phyloP scores from a whole-genome alignment of 2,797 vertebrate species.

The Microctenopoma lineatum region DNA sequence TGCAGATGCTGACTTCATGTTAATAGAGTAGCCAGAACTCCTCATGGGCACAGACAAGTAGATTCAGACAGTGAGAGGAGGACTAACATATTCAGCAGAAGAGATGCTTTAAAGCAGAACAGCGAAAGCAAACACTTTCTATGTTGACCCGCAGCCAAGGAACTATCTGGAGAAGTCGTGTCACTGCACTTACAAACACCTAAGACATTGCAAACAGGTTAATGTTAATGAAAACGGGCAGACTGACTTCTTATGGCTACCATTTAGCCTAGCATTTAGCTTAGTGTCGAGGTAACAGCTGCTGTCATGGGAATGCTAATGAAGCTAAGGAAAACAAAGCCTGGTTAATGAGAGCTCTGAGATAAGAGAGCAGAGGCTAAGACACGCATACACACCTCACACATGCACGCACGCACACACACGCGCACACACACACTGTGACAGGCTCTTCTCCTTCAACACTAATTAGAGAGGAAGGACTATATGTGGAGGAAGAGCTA shows the following conservation, averaged over 20 bases:
- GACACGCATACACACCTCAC: conserved; percentile 44
- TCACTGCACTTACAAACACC: conserved; percentile 60
- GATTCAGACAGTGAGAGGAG: conserved; percentile 42
- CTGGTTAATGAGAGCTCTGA: conserved; percentile 79
- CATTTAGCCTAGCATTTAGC: conserved; percentile 76
- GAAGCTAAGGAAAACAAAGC: conserved; percentile 84
- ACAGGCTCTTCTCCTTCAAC: conserved; percentile 60
- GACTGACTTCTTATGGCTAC: conserved; percentile 53
- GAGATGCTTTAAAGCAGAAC: conserved; percentile 36
- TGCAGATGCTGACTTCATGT: conserved; percentile 56
- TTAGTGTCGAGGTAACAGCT: conserved; percentile 70
- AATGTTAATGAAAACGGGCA: conserved; percentile 64
- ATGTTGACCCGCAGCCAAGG: conserved; percentile 29
- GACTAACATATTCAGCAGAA: conserved; percentile 42
- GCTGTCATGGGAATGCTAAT: conserved; percentile 82
- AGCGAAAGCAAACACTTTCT: conserved; percentile 37
- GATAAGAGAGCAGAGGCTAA: conserved; percentile 77
- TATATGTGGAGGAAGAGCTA: conserved; percentile 77
- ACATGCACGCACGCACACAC: conserved; percentile 18
- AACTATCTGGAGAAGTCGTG: conserved; percentile 44
- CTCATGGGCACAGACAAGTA: conserved; percentile 48
- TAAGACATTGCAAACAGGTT: conserved; percentile 59
- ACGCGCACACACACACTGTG: conserved; percentile 33
- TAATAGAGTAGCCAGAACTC: conserved; percentile 53
- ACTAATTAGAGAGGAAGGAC: conserved; percentile 80